Evolutionary conservation across 2,888 invertebrate species (phyloP), one percentile per base, ranked within the genome.

Genomic region (Drosophila imparisetae): DNA sequence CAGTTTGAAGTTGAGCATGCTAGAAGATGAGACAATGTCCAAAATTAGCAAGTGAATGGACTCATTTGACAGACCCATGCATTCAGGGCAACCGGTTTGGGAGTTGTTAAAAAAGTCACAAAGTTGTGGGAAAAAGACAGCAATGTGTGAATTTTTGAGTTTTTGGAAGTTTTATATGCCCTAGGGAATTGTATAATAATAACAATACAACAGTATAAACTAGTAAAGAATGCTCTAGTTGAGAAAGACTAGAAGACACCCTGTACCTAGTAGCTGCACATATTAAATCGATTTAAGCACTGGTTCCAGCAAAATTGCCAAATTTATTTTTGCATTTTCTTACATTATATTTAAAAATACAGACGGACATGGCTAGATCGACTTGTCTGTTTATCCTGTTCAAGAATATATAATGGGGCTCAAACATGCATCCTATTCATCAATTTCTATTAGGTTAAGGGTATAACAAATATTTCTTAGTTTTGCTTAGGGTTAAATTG

Each of bases 1-100:
- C 42, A 61, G 27, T 59, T 62, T 68, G 66, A 62, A 61, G 21
- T 59, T 65, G 70, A 68, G 69, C 69, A 50, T 68, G 52, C 58
- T 58, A 45, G 30, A 50, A n/a, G 71, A 73, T 87, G 85, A 87
- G 74, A 83, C 81, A 84, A 83, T 88, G 34, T 71, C 68, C 70
- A 70, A 86, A 88, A 83, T 86, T 83, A 86, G 67, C 74, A 40
- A 71, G 53, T 69, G 64, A 78, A 75, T 72, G 57, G 61, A 61
- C 18, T 36, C 62, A 32, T 40, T 27, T 21, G 50, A 42, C 13
- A 42, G 54, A 42, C 29, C 48, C 30, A 29, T 53, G 27, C 4
- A n/a, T n/a, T 62, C 32, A 57, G 58, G 45, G 29, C 49, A 85
- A 87, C 86, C 67, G 70, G 83, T 85, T 85, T 40, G 65, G 66